A percentile compares a stretch with the other conserved stretches of the same genome.
These are phyloP conservation scores for Catostylus mosaicus DNA, from an alignment of 30 jellyfish, hydroid and myxozoan species.

Conservation along the genomic window DNA sequence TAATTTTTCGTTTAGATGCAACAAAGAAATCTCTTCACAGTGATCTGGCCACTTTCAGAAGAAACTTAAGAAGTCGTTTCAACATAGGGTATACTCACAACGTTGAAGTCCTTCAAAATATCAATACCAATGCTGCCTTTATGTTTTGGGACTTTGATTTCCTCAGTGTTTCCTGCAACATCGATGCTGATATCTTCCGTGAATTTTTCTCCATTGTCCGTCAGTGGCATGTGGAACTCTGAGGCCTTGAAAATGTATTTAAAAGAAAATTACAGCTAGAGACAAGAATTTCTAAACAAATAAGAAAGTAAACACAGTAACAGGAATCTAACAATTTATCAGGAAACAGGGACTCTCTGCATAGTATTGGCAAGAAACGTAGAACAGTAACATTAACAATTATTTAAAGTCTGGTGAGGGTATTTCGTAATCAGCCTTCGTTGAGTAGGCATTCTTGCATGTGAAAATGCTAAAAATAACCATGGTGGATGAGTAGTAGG, in stretches of 20 bases:
- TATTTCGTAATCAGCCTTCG: not conserved
- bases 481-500: too few species aligned
- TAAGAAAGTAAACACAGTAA: too few species aligned
- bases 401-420: not conserved
- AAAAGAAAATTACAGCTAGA: too few species aligned
- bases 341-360: not conserved
- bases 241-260: slow-evolving; percentile 34
- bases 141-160: slow-evolving; percentile 46
- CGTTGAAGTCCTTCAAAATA: slow-evolving; percentile 42
- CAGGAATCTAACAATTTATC: not conserved
- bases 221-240: slow-evolving; percentile 30
- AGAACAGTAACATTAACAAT: not conserved
- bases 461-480: not conserved
- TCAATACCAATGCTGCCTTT: slow-evolving; percentile 41
- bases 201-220: slow-evolving; percentile 37
- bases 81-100: too few species aligned
- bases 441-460: not conserved
- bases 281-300: not conserved
- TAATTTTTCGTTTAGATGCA: too few species aligned
- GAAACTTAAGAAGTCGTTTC: too few species aligned
- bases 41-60: too few species aligned
- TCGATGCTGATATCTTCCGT: slow-evolving; percentile 32
- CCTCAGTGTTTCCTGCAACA: slow-evolving; percentile 53
- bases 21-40: too few species aligned
- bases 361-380: not conserved